A percentile compares a stretch with the other conserved stretches of the same genome.
phyloP scores from a whole-genome alignment of 2,888 invertebrate genomes.

The Brenthis daphne region DNA sequence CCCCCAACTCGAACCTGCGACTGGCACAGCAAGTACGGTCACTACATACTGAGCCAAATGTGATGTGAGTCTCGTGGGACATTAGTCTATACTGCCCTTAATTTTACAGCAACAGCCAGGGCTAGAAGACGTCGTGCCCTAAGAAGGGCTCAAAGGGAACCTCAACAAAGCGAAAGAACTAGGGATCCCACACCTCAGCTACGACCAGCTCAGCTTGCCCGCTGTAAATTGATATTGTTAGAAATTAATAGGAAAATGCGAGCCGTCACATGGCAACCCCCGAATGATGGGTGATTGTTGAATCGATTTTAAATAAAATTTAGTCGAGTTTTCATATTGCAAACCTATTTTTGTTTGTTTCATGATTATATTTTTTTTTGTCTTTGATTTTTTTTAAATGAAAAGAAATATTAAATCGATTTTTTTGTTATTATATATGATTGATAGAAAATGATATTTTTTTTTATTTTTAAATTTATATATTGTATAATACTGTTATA shows the following conservation, averaged over 20 bases:
- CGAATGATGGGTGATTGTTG: conserved; percentile 34
- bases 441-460: no score
- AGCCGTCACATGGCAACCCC: conserved; percentile 87
- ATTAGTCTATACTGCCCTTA: neutral
- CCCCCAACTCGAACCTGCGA: no score
- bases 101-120: conserved; percentile 54
- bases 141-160: conserved; percentile 58
- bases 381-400: no score
- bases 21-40: no score
- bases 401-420: no score
- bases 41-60: no score
- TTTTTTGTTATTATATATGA: no score
- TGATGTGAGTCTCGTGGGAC: no score
- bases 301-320: neutral
- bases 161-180: conserved; percentile 50
- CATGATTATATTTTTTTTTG: no score
- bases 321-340: neutral
- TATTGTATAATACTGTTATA: no score
- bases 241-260: conserved; percentile 91
- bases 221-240: conserved; percentile 87
- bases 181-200: conserved; percentile 75
- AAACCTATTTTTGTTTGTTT: no score
- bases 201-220: conserved; percentile 85
- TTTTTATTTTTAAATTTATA: no score
- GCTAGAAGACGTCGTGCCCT: conserved; percentile 65